Evolutionary conservation across 2,113 vertebrate genomes (phyloP).

Genomic region (Oryzias woworae): DNA sequence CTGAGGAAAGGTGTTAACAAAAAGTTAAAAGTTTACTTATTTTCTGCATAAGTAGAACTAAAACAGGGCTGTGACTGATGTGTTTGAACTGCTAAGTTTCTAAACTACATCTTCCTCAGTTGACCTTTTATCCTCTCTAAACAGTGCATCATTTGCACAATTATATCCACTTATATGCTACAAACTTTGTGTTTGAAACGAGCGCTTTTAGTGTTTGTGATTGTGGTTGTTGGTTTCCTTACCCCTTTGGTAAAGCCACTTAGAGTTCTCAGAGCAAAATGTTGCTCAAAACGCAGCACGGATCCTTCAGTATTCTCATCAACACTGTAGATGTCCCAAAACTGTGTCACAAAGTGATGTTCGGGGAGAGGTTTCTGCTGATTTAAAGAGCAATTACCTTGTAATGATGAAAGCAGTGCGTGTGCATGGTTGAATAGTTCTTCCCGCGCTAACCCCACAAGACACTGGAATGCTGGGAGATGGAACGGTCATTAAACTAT

Average conservation of each 20-base stretch:
- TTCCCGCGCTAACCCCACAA: conserved; percentile 72
- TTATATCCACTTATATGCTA: too few relatives aligned
- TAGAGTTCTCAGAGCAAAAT: conserved; percentile 58
- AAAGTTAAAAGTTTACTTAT: background rate
- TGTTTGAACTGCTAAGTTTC: too few relatives aligned
- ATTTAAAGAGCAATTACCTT: conserved; percentile 71
- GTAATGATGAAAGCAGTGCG: conserved; percentile 82
- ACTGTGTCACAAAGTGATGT: background rate
- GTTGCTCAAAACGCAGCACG: conserved; percentile 60
- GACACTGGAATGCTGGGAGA: conserved; percentile 49
- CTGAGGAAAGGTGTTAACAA: conserved; percentile 67
- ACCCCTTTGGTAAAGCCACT: conserved; percentile 61
- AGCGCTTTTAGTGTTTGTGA: background rate
- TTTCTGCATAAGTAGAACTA: too few relatives aligned
- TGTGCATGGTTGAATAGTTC: conserved; percentile 43
- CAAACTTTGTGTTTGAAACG: background rate
- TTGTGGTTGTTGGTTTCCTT: conserved; percentile 25
- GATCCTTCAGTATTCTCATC: conserved; percentile 63
- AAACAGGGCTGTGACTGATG: too few relatives aligned
- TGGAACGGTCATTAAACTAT: conserved; percentile 24
- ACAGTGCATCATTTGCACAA: too few relatives aligned
- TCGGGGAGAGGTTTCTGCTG: background rate
- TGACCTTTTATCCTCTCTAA: too few relatives aligned
- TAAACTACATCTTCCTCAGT: too few relatives aligned
- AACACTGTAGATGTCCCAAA: conserved; percentile 43